Evolutionary conservation across 2,113 vertebrate species (phyloP).

Genomic region (Proteles cristata): DNA sequence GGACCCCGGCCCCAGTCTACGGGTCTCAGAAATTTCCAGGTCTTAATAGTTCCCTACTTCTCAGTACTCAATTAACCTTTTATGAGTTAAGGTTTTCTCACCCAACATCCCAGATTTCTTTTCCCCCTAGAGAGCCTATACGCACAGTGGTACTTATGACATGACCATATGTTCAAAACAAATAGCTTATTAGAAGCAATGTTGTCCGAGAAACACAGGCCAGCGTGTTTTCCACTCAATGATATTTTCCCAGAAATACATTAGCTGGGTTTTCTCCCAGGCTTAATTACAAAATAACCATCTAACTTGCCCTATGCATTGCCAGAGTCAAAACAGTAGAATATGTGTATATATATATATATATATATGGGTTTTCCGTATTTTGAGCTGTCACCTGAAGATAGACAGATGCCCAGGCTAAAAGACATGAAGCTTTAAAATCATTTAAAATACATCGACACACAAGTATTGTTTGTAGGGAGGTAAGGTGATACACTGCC

Average conservation of each 20-base stretch:
- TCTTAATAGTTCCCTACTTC: rapidly evolving
- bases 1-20: rapidly evolving
- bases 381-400: background rate
- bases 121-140: background rate
- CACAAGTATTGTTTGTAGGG: rapidly evolving
- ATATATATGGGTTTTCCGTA: background rate
- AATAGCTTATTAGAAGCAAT: background rate
- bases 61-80: background rate
- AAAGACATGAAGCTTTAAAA: background rate
- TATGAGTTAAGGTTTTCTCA: background rate
- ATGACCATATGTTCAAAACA: background rate
- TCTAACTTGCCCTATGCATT: background rate
- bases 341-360: rapidly evolving
- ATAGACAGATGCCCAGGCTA: background rate
- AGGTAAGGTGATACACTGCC: rapidly evolving
- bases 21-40: background rate
- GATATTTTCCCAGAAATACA: background rate
- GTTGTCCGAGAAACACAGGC: background rate
- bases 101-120: background rate
- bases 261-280: background rate
- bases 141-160: background rate
- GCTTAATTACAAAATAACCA: background rate
- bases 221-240: background rate
- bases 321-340: background rate
- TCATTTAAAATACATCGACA: background rate